Evolutionary conservation across 92 coral and sea anemone species (phyloP).

Genomic region (Muricea muricata): DNA sequence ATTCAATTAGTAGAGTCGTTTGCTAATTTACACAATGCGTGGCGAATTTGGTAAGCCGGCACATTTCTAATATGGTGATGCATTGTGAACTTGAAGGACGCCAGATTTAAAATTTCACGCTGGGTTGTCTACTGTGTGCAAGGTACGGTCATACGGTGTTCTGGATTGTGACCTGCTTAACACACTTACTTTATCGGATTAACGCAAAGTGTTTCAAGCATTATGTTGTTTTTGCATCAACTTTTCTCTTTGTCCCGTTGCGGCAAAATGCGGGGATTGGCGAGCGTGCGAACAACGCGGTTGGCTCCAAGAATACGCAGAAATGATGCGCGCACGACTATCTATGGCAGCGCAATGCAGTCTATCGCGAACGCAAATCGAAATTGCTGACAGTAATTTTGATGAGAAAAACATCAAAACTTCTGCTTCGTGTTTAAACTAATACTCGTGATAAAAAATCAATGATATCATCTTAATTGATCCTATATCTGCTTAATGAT

Average conservation of each 20-base stretch:
- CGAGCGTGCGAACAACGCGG: not conserved
- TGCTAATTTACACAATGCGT: too few relatives aligned
- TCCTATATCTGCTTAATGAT: constrained; percentile 30
- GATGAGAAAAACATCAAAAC: constrained; percentile 29
- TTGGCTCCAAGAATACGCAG: not conserved
- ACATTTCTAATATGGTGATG: not conserved
- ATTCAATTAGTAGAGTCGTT: too few relatives aligned
- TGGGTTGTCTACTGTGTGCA: not conserved
- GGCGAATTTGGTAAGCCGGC: not conserved
- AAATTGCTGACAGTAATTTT: constrained; percentile 45
- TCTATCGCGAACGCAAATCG: constrained; percentile 27
- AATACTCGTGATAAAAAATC: constrained; percentile 39
- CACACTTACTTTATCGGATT: not conserved
- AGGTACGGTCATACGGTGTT: not conserved
- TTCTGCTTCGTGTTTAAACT: constrained; percentile 5
- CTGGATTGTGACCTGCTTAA: not conserved
- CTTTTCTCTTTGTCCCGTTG: not conserved
- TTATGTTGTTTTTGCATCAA: not conserved
- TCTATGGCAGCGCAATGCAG: constrained; percentile 1
- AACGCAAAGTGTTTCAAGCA: not conserved
- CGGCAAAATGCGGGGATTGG: not conserved
- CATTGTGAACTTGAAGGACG: not conserved
- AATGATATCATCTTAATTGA: constrained; percentile 42
- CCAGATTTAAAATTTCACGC: not conserved
- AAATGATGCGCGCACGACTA: not conserved